phyloP scores from a whole-genome alignment of 2,797 vertebrate genomes.

The Heteromormyrus szaboi region DNA sequence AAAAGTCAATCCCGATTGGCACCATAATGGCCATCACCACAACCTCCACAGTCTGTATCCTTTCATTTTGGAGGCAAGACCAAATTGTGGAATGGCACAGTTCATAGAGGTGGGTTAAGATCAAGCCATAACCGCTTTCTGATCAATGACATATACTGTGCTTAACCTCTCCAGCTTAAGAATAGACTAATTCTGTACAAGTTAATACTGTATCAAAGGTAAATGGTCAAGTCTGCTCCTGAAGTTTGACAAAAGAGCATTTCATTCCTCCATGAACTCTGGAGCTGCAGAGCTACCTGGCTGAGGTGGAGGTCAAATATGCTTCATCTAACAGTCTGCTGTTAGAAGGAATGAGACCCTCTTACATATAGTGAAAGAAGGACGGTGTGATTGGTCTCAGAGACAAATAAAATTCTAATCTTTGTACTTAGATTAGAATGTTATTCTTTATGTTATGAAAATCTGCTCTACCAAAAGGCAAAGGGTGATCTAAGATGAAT shows the following conservation, averaged over 20 bases:
- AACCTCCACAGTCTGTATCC: conserved; percentile 95
- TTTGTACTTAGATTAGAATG: not conserved
- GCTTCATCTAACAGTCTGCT: not conserved
- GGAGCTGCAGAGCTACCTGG: not conserved
- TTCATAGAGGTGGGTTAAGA: not conserved
- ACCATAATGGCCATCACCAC: conserved; percentile 95
- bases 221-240: not conserved
- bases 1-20: conserved; percentile 93
- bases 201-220: not conserved
- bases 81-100: not conserved
- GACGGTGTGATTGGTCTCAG: not conserved
- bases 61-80: conserved; percentile 35
- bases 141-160: not conserved
- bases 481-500: not conserved
- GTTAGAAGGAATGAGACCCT: not conserved
- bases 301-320: not conserved
- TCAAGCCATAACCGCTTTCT: not conserved
- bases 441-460: not conserved
- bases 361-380: not conserved
- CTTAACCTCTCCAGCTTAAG: not conserved
- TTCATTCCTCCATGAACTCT: not conserved
- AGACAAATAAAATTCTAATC: not conserved
- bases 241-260: not conserved
- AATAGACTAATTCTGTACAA: not conserved
- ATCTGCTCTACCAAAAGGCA: not conserved